Percentiles rank a stretch among this genome's conserved stretches.
Evolutionary conservation across 2,888 invertebrate species (phyloP).

Genomic region (Rotaria sp.): DNA sequence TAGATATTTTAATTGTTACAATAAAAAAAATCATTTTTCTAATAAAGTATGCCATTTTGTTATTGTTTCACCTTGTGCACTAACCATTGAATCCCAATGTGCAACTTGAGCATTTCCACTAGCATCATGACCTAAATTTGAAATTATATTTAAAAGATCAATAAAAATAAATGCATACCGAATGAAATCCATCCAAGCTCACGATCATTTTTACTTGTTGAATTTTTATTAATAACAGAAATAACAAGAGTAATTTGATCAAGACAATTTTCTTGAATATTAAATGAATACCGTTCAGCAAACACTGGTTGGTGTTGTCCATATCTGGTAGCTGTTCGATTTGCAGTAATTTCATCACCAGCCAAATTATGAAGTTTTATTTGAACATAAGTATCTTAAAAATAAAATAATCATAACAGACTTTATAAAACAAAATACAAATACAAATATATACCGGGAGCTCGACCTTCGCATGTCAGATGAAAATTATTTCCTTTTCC

Average conservation of each 20-base stretch:
- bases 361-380: background rate
- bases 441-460: background rate
- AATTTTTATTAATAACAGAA: background rate
- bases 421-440: no score
- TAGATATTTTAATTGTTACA: background rate
- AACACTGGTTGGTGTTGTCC: background rate
- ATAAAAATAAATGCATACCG: background rate
- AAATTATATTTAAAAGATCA: background rate
- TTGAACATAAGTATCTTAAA: background rate
- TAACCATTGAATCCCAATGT: background rate
- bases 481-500: conserved; percentile 8
- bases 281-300: conserved; percentile 9
- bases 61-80: background rate
- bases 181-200: background rate
- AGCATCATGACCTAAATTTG: background rate
- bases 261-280: background rate
- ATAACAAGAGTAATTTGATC: background rate
- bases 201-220: background rate
- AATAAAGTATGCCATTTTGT: conserved; percentile 4
- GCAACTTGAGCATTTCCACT: background rate
- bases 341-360: background rate
- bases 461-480: background rate
- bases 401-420: background rate
- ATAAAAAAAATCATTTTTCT: background rate
- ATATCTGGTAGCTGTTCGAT: background rate